Evolutionary conservation across 1,140 invertebrate species (phyloP), one percentile per base, ranked within the genome.

Genomic region (Ostrea denselamellosa): DNA sequence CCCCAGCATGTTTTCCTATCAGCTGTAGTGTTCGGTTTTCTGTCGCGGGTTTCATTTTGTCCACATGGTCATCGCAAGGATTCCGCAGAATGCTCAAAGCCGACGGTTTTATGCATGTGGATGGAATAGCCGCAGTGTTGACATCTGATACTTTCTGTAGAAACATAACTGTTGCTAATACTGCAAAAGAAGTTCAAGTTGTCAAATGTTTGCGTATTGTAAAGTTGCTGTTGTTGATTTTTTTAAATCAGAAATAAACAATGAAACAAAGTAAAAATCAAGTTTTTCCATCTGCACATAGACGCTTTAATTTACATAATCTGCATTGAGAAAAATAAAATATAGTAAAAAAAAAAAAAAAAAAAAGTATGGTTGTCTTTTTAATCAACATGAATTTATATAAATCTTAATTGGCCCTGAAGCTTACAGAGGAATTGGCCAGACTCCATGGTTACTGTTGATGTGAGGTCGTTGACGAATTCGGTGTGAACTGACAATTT

Each of bases 401-500:
- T 34, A 77, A 77, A 28, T 77, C 14, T 77, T 9, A 77, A 77
- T 14, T 28, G 68, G 25, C 68, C 17, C 10, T 77, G 8, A 28
- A 28, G 68, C 68, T 77, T 77, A 77, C 68, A 77, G 68, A 77
- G 25, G 3, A 77, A 14, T 77, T 77, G 22, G 14, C 22, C 68
- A 77, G 68, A 28, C 28, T 77, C 68, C 68, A 77, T 77, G 12
- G 65, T 77, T 25, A 77, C 68, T 34, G 68, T 77, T 28, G 68
- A 25, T 77, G 68, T 77, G 28, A 25, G 28, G 28, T 77, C 68
- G 25, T 77, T 77, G 68, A 28, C 68, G 68, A 34, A 28, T 28
- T 77, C 68, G 68, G 68, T 34, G 68, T 77, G 68, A 77, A 77
- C 68, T 77, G 68, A 77, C 25, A 77, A 77, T 77, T 77, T 77